A percentile compares a stretch with the other conserved stretches of the same genome.
Evolutionary conservation across 1,140 invertebrate species (phyloP).

Genomic region (Brachionus angularis): DNA sequence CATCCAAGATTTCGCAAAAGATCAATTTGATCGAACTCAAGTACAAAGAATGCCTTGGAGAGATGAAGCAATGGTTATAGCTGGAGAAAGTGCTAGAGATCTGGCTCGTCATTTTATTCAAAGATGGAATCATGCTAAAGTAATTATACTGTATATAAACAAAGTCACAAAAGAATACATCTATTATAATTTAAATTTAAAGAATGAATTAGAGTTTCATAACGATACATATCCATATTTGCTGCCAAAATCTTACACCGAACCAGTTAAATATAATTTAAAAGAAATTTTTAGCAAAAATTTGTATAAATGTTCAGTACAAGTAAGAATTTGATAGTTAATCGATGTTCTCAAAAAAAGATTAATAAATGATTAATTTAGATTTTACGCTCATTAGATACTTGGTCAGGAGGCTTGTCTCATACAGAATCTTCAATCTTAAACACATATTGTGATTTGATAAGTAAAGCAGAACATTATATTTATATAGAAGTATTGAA

Average conservation of each 20-base stretch:
- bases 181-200: too few relatives aligned
- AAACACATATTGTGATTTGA: conserved; percentile 84
- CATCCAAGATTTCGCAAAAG: conserved; percentile 67
- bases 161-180: too few relatives aligned
- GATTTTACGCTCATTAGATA: conserved; percentile 31
- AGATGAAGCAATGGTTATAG: conserved; percentile 80
- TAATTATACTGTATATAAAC: too few relatives aligned
- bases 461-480: conserved; percentile 83
- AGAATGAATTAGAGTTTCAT: neutral
- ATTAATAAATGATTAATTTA: conserved; percentile 54
- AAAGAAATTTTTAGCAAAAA: neutral
- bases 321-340: conserved; percentile 61
- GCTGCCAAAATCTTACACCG: conserved; percentile 70
- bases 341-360: conserved; percentile 89
- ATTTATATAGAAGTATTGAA: conserved; percentile 66
- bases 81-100: conserved; percentile 79
- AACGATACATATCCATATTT: conserved; percentile 55
- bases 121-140: conserved; percentile 78
- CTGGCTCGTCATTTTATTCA: conserved; percentile 93
- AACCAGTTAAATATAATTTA: neutral
- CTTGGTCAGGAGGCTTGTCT: conserved; percentile 84
- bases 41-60: conserved; percentile 97
- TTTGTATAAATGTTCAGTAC: conserved; percentile 1
- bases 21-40: conserved; percentile 65
- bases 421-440: conserved; percentile 84